Evolutionary conservation across 2,797 vertebrate genomes (phyloP).

Genomic region (Alcedo atthis): DNA sequence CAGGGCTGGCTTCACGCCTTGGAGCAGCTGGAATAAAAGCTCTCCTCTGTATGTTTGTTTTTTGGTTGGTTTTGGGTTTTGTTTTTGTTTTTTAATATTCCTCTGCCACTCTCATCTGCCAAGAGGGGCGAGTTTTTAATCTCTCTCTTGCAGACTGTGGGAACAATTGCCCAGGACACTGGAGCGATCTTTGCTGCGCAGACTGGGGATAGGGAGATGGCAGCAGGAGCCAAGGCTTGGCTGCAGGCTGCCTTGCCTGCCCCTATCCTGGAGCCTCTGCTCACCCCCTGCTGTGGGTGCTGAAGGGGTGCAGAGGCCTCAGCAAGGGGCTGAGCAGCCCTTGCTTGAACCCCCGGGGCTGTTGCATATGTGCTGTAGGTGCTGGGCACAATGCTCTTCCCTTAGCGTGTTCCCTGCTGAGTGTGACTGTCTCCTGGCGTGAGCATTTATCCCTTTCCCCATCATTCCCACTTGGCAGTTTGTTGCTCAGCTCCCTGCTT

Average conservation of each 20-base stretch:
- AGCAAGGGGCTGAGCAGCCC: neutral
- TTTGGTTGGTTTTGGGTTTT: too few relatives aligned
- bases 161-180: neutral
- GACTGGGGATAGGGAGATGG: neutral
- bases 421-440: neutral
- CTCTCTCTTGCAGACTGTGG: neutral
- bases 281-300: neutral
- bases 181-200: neutral
- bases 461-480: fast-evolving
- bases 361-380: fast-evolving
- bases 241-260: neutral
- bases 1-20: neutral
- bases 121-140: neutral
- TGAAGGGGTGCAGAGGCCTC: neutral
- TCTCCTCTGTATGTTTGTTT: neutral
- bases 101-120: neutral
- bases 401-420: fast-evolving
- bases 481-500: neutral
- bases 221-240: fast-evolving
- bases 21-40: neutral
- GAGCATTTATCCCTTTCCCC: neutral
- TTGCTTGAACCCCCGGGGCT: fast-evolving
- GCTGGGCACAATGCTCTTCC: neutral
- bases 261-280: neutral
- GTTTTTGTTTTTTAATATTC: neutral